Percentiles rank a stretch among this genome's conserved stretches.
Evolutionary conservation across 2,113 vertebrate genomes (phyloP).

Genomic region (Cyphomyrus discorhynchus): DNA sequence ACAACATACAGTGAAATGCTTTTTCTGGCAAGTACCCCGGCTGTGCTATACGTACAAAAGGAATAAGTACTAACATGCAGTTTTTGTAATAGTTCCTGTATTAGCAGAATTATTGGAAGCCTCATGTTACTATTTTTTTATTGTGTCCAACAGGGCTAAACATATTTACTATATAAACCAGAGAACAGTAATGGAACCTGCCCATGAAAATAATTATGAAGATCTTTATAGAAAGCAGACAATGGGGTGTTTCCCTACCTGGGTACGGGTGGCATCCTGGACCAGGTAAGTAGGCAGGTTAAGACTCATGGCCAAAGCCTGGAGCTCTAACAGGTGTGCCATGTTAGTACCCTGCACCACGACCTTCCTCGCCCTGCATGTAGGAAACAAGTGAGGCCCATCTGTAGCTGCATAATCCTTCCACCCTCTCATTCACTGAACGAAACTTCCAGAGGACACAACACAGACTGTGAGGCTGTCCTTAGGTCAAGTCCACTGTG

Average conservation of each 20-base stretch:
- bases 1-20: too few species aligned
- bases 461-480: neutral
- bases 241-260: constrained; percentile 48
- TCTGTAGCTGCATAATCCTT: neutral
- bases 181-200: neutral
- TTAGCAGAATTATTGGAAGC: neutral
- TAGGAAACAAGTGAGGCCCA: neutral
- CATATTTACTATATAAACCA: neutral
- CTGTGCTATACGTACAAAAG: too few species aligned
- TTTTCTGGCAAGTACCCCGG: too few species aligned
- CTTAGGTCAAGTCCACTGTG: neutral
- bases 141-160: neutral
- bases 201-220: neutral
- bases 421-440: neutral
- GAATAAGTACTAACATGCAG: neutral
- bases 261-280: constrained; percentile 70
- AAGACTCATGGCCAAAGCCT: constrained; percentile 69
- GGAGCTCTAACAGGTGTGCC: constrained; percentile 68
- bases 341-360: constrained; percentile 68
- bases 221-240: neutral
- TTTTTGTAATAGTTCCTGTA: neutral
- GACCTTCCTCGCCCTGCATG: constrained; percentile 68
- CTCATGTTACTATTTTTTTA: neutral
- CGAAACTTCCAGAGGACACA: neutral
- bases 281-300: constrained; percentile 69